Evolutionary conservation across 2,888 invertebrate species (phyloP).

Genomic region (Leptopilina myrica): DNA sequence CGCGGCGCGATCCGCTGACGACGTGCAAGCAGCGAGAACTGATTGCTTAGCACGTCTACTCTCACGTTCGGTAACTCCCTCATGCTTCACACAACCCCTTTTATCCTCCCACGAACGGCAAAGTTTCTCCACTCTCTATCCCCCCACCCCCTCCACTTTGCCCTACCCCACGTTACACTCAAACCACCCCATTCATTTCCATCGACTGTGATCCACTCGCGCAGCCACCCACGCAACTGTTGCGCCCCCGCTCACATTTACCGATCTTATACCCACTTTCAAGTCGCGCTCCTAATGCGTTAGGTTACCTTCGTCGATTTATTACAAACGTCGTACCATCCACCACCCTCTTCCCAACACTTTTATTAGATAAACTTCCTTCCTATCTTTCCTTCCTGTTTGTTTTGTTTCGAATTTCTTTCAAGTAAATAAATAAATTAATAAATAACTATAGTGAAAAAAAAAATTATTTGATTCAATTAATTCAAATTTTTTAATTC

Average conservation of each 20-base stretch:
- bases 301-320: conserved; percentile 15
- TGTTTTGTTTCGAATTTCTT: background rate
- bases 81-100: conserved; percentile 52
- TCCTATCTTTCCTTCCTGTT: background rate
- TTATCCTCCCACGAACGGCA: conserved; percentile 48
- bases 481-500: no score
- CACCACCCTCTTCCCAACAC: background rate
- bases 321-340: conserved; percentile 2
- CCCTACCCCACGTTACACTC: conserved; percentile 34
- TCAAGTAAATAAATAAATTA: no score
- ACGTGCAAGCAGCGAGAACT: conserved; percentile 50
- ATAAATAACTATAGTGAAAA: no score
- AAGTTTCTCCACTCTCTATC: conserved; percentile 37
- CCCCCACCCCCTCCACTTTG: conserved; percentile 44
- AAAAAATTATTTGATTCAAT: no score
- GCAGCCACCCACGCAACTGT: conserved; percentile 75
- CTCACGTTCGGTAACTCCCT: conserved; percentile 59
- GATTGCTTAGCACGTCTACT: conserved; percentile 40
- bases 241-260: conserved; percentile 69
- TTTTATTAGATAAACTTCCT: conserved; percentile 13
- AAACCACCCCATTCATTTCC: conserved; percentile 52
- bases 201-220: conserved; percentile 61
- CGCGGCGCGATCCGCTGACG: conserved; percentile 46
- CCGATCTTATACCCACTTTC: conserved; percentile 55
- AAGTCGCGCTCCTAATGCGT: conserved; percentile 44